These are phyloP conservation scores for Artibeus lituratus DNA, from an alignment of 2,797 vertebrate genomes.

Conservation along the genomic window DNA sequence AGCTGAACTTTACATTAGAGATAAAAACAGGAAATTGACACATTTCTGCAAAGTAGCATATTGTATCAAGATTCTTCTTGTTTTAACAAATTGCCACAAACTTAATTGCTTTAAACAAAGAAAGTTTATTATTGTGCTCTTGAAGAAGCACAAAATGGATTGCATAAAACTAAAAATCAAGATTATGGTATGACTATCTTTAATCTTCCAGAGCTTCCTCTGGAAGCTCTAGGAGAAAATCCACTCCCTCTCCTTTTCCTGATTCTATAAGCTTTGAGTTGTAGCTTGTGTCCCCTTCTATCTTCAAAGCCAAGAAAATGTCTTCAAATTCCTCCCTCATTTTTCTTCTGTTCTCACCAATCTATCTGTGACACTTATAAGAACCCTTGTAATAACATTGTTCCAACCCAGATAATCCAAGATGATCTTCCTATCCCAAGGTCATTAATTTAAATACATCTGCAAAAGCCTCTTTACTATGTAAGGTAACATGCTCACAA, in stretches of 20 bases:
- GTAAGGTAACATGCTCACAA: neutral
- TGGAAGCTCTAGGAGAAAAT: neutral
- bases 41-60: neutral
- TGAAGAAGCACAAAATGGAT: neutral
- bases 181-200: fast-evolving
- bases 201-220: neutral
- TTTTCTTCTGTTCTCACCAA: neutral
- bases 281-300: neutral
- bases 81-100: neutral
- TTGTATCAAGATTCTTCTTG: neutral
- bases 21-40: neutral
- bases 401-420: neutral
- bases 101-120: neutral
- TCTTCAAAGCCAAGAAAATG: neutral
- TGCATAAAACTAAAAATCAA: neutral
- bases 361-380: neutral
- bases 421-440: neutral
- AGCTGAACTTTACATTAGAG: neutral
- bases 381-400: neutral
- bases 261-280: neutral
- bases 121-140: neutral
- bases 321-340: neutral
- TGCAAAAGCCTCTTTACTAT: neutral
- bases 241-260: neutral
- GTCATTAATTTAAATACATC: neutral